Evolutionary conservation across 2,797 vertebrate genomes (phyloP), one percentile per base, ranked within the genome.

Genomic region (Aphelocoma californica): DNA sequence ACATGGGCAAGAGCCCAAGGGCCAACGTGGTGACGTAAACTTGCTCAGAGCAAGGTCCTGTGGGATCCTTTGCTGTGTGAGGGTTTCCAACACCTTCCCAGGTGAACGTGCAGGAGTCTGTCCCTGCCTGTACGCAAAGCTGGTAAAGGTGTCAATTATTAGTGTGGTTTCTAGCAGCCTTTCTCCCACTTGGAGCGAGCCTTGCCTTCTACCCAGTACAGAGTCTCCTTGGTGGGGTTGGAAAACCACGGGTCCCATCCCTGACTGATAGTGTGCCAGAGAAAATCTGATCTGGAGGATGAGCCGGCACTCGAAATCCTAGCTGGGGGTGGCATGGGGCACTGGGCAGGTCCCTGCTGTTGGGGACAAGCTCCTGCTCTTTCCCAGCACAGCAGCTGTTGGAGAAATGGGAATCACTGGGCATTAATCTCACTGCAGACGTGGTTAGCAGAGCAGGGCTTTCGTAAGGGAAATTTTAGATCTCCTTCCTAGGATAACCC

Each of bases 401-500:
- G 80, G 85, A 90, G 91, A 57, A 70, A 73, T 92, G 86, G 82
- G 79, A 94, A 86, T 93, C 0, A 21, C 89, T 6, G 56, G 89
- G 95, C 91, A 84, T 94, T 93, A 86, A 93, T 92, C 70, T 84
- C 1, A 0, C 80, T 73, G 66, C 48, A 57, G 92, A 62, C 38
- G 11, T 28, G 62, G 90, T 86, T 84, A 58, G 64, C 45, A 64
- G 90, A 70, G 90, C 86, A 44, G 56, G 72, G 90, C 90, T 94
- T 93, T 95, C 82, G 31, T 87, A 90, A 93, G 93, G 81, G 91
- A 92, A 93, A 96, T 94, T 96, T 85, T 93, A 91, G 85, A 89
- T 96, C 93, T 92, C 42, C 89, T 96, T 89, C 65, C 69, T 95
- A n/a, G 93, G 92, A 91, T 93, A 91, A 96, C 88, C 29, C 78